Percentiles rank a stretch among this genome's conserved stretches.
Evolutionary conservation across 2,113 vertebrate genomes (phyloP).

Genomic region (Gopherus evgoodei): DNA sequence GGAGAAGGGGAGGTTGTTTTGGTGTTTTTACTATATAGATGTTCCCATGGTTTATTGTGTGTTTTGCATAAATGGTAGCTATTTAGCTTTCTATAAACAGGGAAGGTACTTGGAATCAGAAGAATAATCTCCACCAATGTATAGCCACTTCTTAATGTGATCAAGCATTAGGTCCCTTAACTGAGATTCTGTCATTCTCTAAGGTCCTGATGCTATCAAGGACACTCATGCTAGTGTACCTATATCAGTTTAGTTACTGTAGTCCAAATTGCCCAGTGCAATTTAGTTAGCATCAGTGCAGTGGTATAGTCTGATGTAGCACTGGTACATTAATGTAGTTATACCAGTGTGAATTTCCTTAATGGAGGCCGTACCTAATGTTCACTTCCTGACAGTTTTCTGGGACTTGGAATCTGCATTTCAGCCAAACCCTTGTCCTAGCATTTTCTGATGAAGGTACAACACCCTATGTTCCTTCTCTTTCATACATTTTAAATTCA

Average conservation of each 20-base stretch:
- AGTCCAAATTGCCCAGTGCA: accelerated
- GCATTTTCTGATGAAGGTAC: neutral
- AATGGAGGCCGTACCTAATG: accelerated
- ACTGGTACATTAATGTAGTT: neutral
- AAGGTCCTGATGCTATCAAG: neutral
- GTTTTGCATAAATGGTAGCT: accelerated
- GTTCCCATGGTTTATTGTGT: neutral
- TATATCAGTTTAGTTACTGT: neutral
- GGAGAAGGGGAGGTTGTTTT: neutral
- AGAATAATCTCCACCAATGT: accelerated
- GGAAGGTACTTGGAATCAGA: neutral
- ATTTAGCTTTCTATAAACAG: neutral
- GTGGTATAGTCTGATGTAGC: neutral
- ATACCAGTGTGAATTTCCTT: accelerated
- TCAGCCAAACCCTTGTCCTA: neutral
- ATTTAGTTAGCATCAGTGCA: neutral
- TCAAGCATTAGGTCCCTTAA: neutral
- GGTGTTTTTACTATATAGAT: neutral
- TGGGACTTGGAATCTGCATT: neutral
- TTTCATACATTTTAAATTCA: neutral
- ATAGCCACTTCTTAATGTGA: neutral
- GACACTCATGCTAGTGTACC: neutral
- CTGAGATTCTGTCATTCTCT: neutral
- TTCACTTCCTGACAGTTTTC: accelerated
- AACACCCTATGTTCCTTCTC: accelerated